phyloP scores from a whole-genome alignment of 2,797 vertebrate genomes.

The Liparis tanakae region DNA sequence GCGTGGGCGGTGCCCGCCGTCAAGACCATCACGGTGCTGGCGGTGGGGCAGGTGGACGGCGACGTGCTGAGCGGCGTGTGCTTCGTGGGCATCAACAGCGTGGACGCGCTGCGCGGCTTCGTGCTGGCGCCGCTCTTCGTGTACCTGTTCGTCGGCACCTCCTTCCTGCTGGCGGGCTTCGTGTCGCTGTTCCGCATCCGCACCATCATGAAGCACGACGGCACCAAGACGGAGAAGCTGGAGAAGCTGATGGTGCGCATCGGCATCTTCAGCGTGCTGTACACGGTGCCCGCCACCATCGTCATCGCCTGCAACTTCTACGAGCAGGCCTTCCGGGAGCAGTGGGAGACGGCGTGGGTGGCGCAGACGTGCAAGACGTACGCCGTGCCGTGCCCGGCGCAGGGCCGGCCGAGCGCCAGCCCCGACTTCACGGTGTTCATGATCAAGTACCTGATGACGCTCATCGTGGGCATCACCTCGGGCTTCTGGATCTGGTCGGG shows the following conservation, averaged over 20 bases:
- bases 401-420: slow-evolving; percentile 88
- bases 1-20: slow-evolving; percentile 96
- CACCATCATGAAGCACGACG: slow-evolving; percentile 97
- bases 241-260: slow-evolving; percentile 97
- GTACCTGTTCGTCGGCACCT: slow-evolving; percentile 95
- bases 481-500: slow-evolving; percentile 99
- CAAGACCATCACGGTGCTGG: slow-evolving; percentile 95
- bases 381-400: slow-evolving; percentile 89
- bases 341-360: slow-evolving; percentile 96
- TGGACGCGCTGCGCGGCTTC: slow-evolving; percentile 93
- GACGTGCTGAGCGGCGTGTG: slow-evolving; percentile 94
- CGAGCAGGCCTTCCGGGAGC: slow-evolving; percentile 96
- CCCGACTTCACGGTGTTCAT: slow-evolving; percentile 98
- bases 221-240: slow-evolving; percentile 96
- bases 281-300: slow-evolving; percentile 94
- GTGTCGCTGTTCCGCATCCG: slow-evolving; percentile 96
- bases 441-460: slow-evolving; percentile 98
- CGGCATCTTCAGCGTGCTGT: slow-evolving; percentile 94
- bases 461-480: slow-evolving; percentile 96
- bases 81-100: slow-evolving; percentile 94
- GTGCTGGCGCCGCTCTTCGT: slow-evolving; percentile 94
- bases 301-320: slow-evolving; percentile 98
- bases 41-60: slow-evolving; percentile 94
- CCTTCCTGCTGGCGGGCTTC: slow-evolving; percentile 93
- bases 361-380: slow-evolving; percentile 92